Base-by-base conservation (phyloP, 2,797 vertebrate species). In the Heterohyrax brucei region DNA sequence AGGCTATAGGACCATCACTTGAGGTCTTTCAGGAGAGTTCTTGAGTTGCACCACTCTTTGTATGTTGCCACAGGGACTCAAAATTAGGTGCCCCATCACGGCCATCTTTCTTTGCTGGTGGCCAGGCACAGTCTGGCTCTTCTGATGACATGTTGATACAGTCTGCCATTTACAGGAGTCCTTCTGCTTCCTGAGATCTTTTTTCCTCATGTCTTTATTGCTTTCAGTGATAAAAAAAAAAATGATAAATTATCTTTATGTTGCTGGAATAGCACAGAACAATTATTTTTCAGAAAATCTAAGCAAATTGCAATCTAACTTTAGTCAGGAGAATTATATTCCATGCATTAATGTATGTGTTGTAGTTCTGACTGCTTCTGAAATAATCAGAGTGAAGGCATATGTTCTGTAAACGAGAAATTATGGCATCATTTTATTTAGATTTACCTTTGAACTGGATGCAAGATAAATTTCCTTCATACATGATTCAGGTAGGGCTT, bases 341-440 rank as follows among this genome's bases (percentile, higher is more conserved):
- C 2, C 50, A 21, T 56, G 13, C 75, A 76, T 33, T 66, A 82
- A 72, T 73, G 9, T 44, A n/a, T 46, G 4, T 62, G 33, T n/a
- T 48, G 82, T 82, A 68, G 10, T 53, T 4, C 85, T 81, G 5
- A 46, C 1, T 89, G 10, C 7, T 22, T 7, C 48, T 9, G 18
- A 46, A 13, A 7, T 68, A 44, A 46, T 53, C 66, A 3, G 59
- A 46, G 78, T 28, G 66, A 44, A 72, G 16, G 7, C 5, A 53
- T 28, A 75, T 26, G 12, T 53, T 9, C 21, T 80, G 3, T 70
- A 84, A 59, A 72, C 72, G 33, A 50, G 56, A 85, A 80, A 33
- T 7, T 72, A 18, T 59, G 18, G 82, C n/a, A 50, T 24, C 44
- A 78, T 66, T 77, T 91, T 92, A 80, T 94, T 75, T 93, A 61